These are phyloP conservation scores for Rhogogaster chlorosoma DNA, from an alignment of 2,888 invertebrate genomes.

Conservation along the genomic window DNA sequence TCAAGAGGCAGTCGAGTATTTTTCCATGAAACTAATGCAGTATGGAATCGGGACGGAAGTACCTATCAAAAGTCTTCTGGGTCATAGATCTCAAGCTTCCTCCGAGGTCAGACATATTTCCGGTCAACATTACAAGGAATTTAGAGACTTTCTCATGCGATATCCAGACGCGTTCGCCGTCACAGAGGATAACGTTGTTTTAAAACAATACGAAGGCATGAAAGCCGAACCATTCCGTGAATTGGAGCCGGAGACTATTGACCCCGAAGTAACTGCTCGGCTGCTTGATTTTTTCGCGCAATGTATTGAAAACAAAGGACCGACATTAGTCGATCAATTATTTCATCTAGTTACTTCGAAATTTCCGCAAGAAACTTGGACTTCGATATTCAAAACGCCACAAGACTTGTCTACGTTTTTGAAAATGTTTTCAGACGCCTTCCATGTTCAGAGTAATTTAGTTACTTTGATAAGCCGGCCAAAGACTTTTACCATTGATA, in stretches of 20 bases:
- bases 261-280: conserved; percentile 90
- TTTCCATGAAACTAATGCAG: conserved; percentile 95
- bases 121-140: conserved; percentile 96
- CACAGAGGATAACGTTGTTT: conserved; percentile 89
- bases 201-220: conserved; percentile 85
- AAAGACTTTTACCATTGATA: conserved; percentile 78
- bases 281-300: conserved; percentile 90
- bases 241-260: conserved; percentile 86
- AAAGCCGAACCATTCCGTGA: conserved; percentile 85
- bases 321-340: conserved; percentile 92
- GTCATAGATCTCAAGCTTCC: conserved; percentile 97
- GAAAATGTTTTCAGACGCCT: conserved; percentile 95
- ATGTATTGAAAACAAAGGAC: conserved; percentile 90
- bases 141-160: conserved; percentile 92
- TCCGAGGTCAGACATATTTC: conserved; percentile 98
- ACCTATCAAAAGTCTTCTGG: conserved; percentile 96
- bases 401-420: conserved; percentile 94
- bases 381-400: conserved; percentile 93
- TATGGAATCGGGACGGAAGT: conserved; percentile 98
- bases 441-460: conserved; percentile 95
- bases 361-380: conserved; percentile 89
- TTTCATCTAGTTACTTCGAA: conserved; percentile 89
- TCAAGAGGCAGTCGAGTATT: conserved; percentile 98
- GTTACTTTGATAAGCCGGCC: conserved; percentile 90
- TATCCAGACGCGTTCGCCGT: conserved; percentile 93